Percentiles rank a stretch among this genome's conserved stretches.
Evolutionary conservation across 2,797 vertebrate species (phyloP).

Genomic region (Fistularia tabacaria): DNA sequence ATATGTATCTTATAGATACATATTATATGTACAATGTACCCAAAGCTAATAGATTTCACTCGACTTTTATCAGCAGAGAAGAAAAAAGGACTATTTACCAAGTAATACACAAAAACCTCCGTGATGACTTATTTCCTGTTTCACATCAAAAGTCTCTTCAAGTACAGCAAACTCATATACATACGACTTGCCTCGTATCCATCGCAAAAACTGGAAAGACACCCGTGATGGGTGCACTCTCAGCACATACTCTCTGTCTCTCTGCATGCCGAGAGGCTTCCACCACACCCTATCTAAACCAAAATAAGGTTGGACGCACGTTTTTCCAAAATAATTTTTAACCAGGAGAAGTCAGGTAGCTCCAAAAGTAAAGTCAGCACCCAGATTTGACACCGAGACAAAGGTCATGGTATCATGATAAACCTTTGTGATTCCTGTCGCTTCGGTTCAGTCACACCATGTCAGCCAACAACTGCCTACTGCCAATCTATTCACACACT

Average conservation of each 20-base stretch:
- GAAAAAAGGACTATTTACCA: too few relatives aligned
- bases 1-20: background rate
- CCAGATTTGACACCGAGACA: constrained; percentile 1
- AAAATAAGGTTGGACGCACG: constrained; percentile 14
- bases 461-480: constrained; percentile 20
- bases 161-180: background rate
- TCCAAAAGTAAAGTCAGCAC: constrained; percentile 8
- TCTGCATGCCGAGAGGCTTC: constrained; percentile 53
- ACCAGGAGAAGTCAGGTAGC: constrained; percentile 7
- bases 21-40: background rate
- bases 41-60: too few relatives aligned
- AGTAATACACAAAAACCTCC: constrained; percentile 1
- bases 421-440: constrained; percentile 21
- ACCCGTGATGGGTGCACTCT: constrained; percentile 48
- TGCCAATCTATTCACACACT: constrained; percentile 25
- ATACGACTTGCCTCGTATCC: constrained; percentile 66
- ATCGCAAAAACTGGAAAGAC: constrained; percentile 65
- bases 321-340: constrained; percentile 20
- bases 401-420: constrained; percentile 8
- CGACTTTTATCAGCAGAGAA: too few relatives aligned
- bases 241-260: constrained; percentile 36
- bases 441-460: constrained; percentile 23
- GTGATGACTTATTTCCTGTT: background rate
- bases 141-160: background rate
- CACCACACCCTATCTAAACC: constrained; percentile 34